Evolutionary conservation across 1,140 invertebrate genomes (phyloP), one percentile per base, ranked within the genome.

Genomic region (Eriosoma lanigerum): DNA sequence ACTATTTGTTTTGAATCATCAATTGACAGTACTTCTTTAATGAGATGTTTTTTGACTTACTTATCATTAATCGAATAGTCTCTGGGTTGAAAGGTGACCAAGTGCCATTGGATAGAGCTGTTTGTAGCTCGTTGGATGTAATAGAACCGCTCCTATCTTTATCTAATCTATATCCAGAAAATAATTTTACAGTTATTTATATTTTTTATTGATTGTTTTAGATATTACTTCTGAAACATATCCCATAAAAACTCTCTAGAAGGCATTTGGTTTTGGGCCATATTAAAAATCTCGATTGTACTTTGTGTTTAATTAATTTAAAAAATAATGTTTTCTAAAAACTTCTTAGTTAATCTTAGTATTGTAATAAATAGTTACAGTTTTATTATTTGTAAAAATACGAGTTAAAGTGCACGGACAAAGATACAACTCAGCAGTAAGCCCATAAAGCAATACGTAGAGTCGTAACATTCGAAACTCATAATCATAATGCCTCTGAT

Each of bases 31-130:
- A n/a, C n/a, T n/a, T n/a, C n/a, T n/a, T n/a, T n/a, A n/a, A n/a
- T 29, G 10, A 64, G 0, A 21, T 24, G 72, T 26, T n/a, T 32
- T 58, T 38, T 24, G 21, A 70, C 85, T 88, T 89, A 95, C 94
- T 94, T 84, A 97, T 97, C 95, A 98, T 97, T 70, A 97, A 86
- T 78, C 95, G 86, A 66, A 98, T 94, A 72, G 97, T 98, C 89
- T 99, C 97, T 56, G 96, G 95, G 88, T 99, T 99, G 85, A 99
- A 99, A 10, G 97, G 94, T 83, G 92, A 95, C 95, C 96, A 98
- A 48, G 96, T 98, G 32, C 97, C 97, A 91, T 99, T 99, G 1
- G 95, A 97, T 10, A 99, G 87, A 48, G 97, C 97, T 76, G 89
- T 87, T 86, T 97, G 96, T 44, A 99, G 87, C 88, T 99, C 97